Base-by-base conservation (phyloP, 2,888 invertebrate species). In the Zonitis immaculata region DNA sequence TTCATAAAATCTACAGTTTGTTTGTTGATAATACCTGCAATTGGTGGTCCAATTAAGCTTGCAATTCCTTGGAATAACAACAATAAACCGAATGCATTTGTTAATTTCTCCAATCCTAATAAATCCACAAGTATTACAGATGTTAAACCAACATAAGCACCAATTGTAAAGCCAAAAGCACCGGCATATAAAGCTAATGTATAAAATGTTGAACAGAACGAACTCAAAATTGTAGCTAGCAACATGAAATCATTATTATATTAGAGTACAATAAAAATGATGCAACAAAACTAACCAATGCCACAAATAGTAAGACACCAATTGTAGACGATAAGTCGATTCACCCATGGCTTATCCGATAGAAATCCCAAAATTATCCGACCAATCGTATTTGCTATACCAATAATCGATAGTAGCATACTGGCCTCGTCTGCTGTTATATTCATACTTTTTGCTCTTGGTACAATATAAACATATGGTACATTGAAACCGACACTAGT, bases 61-160 rank as follows among this genome's bases (percentile, higher is more conserved):
- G 95, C 95, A 54, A 95, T 84, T 49, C 97, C 96, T 80, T 97
- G 95, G 78, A 95, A 96, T 46, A 97, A 82, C 59, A 97, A 78
- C 49, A 96, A 79, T 28, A 97, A 79, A 11, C 96, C 96, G 76
- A 97, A 97, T 27, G 95, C 94, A 76, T 95, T 95, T 20, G 95
- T 96, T 51, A 97, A 79, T 70, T 84, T 89, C 59, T 95, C 94
- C 59, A 96, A 78, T n/a, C 96, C 95, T 52, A 97, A 78, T 39
- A 97, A 81, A 76, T 97, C 96, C 20, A 96, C 96, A 53, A 96
- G 81, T 61, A 96, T 93, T 49, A 96, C 95, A 18, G 95, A 95
- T 3, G 96, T 96, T 47, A 97, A 80, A n/a, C 95, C 95, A 44
- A 96, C 95, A 74, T 96, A 97, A 53, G 95, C 95, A 61, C 96